Base-by-base conservation (phyloP, 1,140 invertebrate genomes). In the Vanessa atalanta region DNA sequence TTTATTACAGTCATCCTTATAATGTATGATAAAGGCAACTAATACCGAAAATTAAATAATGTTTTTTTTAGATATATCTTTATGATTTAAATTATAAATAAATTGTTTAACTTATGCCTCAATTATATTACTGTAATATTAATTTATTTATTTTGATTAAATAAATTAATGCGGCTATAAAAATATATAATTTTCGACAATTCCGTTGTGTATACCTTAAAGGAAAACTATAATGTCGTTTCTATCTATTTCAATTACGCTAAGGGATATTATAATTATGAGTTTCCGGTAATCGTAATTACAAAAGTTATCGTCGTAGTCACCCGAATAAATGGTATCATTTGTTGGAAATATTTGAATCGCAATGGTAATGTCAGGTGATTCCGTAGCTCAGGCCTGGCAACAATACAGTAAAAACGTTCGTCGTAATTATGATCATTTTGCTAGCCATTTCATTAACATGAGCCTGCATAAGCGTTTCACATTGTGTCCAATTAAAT, bases 361-460 rank as follows among this genome's bases (percentile, higher is more conserved):
- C 82, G 82, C 81, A 78, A 83, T 76, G 82, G 87, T 90, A 90
- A 92, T 90, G 86, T 76, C 88, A 88, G 89, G 90, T 92, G 88
- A 91, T 92, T 92, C 77, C 79, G 79, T 75, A 79, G 83, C 83
- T 83, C 81, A 82, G 83, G 77, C 75, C 81, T 82, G 83, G 86
- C 81, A 86, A 92, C 87, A 91, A 90, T 88, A 87, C 89, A 84
- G 84, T 87, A 88, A 89, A 89, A 91, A 87, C 86, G 83, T 83
- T 82, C 78, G 47, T 61, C 81, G 85, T 91, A 92, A 92, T 92
- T 89, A 86, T 88, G 77, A 88, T 88, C 85, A 88, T 91, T 91
- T 85, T 83, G 87, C 83, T 84, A 87, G 80, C 85, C 86, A 84
- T 90, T 90, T 90, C 87, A 90, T 90, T 90, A 87, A 90, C 86